These are phyloP conservation scores for Lagorchestes hirsutus DNA, from an alignment of 2,797 vertebrate species.

Conservation along the genomic window DNA sequence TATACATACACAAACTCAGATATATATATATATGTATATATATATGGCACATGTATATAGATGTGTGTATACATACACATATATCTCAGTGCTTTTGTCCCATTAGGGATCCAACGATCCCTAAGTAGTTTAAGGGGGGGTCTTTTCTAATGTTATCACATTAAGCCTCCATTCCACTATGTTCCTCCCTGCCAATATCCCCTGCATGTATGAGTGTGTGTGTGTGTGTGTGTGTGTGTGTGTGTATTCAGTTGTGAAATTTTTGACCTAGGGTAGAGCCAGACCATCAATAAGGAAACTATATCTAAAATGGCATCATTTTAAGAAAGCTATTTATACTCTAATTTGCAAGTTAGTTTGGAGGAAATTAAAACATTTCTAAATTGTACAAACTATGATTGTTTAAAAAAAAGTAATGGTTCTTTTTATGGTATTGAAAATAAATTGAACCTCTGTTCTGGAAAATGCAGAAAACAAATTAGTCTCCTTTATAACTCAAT, in stretches of 20 bases:
- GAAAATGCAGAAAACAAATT: constrained; percentile 83
- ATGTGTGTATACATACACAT: too few species aligned
- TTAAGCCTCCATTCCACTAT: too few species aligned
- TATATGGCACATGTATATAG: too few species aligned
- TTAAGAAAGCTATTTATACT: constrained; percentile 81
- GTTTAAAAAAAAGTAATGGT: constrained; percentile 71
- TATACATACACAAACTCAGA: too few species aligned
- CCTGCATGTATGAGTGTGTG: too few species aligned
- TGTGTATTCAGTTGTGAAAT: constrained; percentile 50
- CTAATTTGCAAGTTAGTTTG: constrained; percentile 79
- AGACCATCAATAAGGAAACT: constrained; percentile 73
- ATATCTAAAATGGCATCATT: constrained; percentile 74
- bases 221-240: too few species aligned
- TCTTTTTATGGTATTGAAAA: constrained; percentile 82
- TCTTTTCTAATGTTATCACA: too few species aligned
- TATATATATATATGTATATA: too few species aligned
- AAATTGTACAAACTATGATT: constrained; percentile 76
- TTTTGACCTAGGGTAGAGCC: constrained; percentile 1
- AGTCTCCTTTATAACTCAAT: constrained; percentile 83
- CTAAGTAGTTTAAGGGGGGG: too few species aligned
- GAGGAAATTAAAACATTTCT: constrained; percentile 82
- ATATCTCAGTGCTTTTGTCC: too few species aligned
- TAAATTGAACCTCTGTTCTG: constrained; percentile 79
- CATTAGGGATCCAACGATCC: too few species aligned
- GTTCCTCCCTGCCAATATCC: too few species aligned